Percentiles rank a stretch among this genome's conserved stretches.
These are phyloP conservation scores for Struthio camelus DNA, from an alignment of 2,113 vertebrate species.

Conservation along the genomic window DNA sequence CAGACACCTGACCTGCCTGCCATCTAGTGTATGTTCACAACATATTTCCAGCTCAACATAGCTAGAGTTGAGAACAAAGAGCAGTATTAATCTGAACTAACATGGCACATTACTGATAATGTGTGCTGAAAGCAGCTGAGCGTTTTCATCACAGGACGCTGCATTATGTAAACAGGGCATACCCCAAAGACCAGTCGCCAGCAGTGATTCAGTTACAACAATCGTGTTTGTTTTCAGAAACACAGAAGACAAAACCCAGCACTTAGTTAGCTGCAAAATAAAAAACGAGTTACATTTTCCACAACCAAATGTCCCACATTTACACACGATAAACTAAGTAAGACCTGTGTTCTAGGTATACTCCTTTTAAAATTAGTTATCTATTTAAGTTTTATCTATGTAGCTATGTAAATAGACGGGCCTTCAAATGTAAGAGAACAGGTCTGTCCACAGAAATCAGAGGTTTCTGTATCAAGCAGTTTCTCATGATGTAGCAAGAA, in stretches of 20 bases:
- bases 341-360: background rate
- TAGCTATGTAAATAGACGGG: background rate
- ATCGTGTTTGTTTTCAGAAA: background rate
- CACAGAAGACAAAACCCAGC: background rate
- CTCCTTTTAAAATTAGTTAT: background rate
- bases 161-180: background rate
- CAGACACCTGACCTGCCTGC: conserved; percentile 45
- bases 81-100: background rate
- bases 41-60: background rate
- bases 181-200: background rate
- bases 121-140: background rate
- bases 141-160: background rate
- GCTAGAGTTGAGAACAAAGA: conserved; percentile 28
- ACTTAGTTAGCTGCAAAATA: background rate
- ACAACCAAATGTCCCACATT: background rate
- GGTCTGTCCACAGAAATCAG: background rate
- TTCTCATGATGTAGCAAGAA: background rate
- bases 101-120: accelerated
- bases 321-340: background rate
- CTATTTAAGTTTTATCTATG: background rate
- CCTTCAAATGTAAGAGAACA: background rate
- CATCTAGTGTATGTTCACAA: conserved; percentile 44
- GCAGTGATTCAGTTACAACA: background rate
- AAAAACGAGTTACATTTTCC: background rate
- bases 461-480: background rate